Evolutionary conservation across 2,797 vertebrate species (phyloP), one percentile per base, ranked within the genome.

Genomic region (Lacerta bilineata): DNA sequence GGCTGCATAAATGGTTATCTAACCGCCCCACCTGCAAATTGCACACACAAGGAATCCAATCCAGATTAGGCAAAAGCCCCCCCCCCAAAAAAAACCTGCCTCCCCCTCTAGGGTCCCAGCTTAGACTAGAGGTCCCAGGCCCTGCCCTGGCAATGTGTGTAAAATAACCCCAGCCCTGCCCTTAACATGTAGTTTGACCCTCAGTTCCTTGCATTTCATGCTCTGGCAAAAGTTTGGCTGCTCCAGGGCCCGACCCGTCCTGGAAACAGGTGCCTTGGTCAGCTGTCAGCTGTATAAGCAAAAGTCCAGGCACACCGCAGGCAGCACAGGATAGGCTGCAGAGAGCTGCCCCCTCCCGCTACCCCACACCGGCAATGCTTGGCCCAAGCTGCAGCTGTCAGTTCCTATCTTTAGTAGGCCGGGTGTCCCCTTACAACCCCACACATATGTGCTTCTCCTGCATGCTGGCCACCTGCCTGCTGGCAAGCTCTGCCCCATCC

Each of bases 371-470:
- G 13, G 33, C 15, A 74, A 84, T 55, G 83, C 77, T 55, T 68
- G 88, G 59, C 78, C 69, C 61, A 81, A 68, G 41, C 46, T 76
- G 88, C 88, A 89, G 83, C 88, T 89, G 88, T 89, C 78, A 50
- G 43, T 33, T 66, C 71, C 88, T 85, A 89, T 89, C 88, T 89
- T 85, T 85, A 89, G 88, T 29, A 55, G 61, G 71, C 78, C 61
- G 20, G 78, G 88, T 89, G 88, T 89, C 88, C 88, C 88, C 83
- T 85, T 89, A 76, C 88, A 85, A 85, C 83, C 88, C 43, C 83
- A 85, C 83, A 68, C 69, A 68, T 85, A 66, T 68, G 78, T 85
- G 78, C 41, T 50, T 46, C 77, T 74, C 15, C 83, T 80, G 77
- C 77, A 50, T 29, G 83, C 88, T 76, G 83, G 78, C 43, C 36